phyloP scores from a whole-genome alignment of 1,140 invertebrate genomes.

The Hyposmocoma kahamanoa region DNA sequence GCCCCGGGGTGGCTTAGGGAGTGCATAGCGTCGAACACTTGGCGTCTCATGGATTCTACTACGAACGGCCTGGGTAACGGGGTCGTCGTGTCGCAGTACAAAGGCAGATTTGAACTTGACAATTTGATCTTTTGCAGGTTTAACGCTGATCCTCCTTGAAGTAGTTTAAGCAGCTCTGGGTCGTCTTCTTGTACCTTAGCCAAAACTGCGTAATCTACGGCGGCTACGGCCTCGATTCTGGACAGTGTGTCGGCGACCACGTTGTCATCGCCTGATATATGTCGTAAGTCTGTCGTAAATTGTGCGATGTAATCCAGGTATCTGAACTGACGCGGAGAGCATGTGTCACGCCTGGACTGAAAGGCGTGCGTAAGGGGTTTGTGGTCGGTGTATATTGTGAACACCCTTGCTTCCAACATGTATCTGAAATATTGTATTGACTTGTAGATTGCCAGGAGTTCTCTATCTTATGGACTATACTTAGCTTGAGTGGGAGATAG shows the following conservation, averaged over 20 bases:
- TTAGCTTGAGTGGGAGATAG: slow-evolving; percentile 26
- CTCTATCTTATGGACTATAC: slow-evolving; percentile 28
- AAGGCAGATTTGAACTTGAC: not conserved
- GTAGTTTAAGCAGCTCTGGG: not conserved
- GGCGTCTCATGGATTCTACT: not conserved
- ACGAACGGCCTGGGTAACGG: not conserved
- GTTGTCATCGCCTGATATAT: slow-evolving; percentile 30
- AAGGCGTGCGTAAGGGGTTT: slow-evolving; percentile 39
- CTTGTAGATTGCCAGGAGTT: not conserved
- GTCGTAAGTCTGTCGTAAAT: slow-evolving; percentile 45
- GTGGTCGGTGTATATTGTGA: slow-evolving; percentile 46
- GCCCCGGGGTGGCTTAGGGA: not conserved
- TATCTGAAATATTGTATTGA: not conserved
- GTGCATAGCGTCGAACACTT: not conserved
- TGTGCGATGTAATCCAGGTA: slow-evolving; percentile 44
- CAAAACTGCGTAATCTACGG: not conserved
- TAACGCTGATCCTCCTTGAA: not conserved
- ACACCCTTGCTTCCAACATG: no score
- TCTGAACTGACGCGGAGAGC: slow-evolving; percentile 22
- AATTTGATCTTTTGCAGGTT: no score
- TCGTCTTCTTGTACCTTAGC: not conserved
- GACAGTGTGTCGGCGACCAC: slow-evolving; percentile 21
- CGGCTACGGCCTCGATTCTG: not conserved
- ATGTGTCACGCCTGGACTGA: not conserved
- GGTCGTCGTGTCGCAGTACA: not conserved